A percentile compares a stretch with the other conserved stretches of the same genome.
Conservation (phyloP, 2,888 invertebrate species). For the Apodemia hepburni region DNA sequence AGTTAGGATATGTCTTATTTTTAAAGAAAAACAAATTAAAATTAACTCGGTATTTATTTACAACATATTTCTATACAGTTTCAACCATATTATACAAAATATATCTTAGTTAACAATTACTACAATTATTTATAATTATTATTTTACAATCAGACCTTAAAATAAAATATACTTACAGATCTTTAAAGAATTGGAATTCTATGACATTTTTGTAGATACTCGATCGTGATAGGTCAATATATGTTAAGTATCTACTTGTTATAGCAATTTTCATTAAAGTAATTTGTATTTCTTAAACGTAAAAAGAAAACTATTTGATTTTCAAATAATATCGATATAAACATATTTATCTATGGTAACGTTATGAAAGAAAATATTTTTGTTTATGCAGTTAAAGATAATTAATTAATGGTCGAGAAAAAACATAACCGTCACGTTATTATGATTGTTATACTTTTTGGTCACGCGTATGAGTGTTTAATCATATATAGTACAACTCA, state of each 20-base stretch:
- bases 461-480: not conserved
- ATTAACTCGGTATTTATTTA: slow-evolving; percentile 77
- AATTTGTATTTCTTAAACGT: not conserved
- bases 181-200: slow-evolving; percentile 6
- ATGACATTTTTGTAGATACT: not conserved
- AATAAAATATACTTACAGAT: slow-evolving; percentile 34
- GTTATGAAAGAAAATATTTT: slow-evolving; percentile 47
- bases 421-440: slow-evolving; percentile 16
- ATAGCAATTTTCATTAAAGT: not conserved
- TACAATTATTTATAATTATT: slow-evolving; percentile 55
- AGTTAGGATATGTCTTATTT: not conserved
- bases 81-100: slow-evolving; percentile 79
- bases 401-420: not conserved
- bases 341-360: slow-evolving; percentile 66
- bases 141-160: slow-evolving; percentile 73
- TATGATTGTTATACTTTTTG: slow-evolving; percentile 28
- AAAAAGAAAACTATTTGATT: not conserved
- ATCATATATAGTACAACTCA: not conserved
- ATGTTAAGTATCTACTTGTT: not conserved
- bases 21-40: slow-evolving; percentile 33
- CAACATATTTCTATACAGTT: slow-evolving; percentile 76
- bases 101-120: slow-evolving; percentile 75
- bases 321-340: not conserved
- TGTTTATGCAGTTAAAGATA: slow-evolving; percentile 26
- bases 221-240: not conserved